Conservation (phyloP, 1,140 invertebrate genomes). For the Drepana arcuata region DNA sequence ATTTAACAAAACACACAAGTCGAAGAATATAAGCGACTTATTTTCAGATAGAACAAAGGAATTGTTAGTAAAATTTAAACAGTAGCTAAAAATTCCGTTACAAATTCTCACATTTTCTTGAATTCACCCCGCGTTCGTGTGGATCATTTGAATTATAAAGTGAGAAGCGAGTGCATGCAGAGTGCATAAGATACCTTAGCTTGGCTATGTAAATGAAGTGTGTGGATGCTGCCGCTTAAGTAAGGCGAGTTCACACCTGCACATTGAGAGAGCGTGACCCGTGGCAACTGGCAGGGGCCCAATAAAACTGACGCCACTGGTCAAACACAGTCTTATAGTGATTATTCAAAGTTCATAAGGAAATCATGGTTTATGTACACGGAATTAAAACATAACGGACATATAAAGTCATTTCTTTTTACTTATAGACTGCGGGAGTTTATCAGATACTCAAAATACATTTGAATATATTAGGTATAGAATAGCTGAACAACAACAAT, state of each 20-base stretch:
- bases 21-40: no score
- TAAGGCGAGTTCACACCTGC: conserved; percentile 29
- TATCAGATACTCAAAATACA: no score
- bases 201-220: conserved; percentile 56
- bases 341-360: no score
- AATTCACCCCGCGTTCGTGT: conserved; percentile 38
- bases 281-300: conserved; percentile 3
- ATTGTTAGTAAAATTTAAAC: conserved; percentile 16
- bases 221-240: conserved; percentile 26
- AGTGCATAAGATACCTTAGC: conserved; percentile 55
- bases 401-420: no score
- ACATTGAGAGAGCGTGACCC: conserved; percentile 2
- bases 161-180: conserved; percentile 55
- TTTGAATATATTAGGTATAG: no score
- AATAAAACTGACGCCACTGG: conserved; percentile 3
- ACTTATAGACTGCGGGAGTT: no score
- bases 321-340: no score
- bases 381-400: no score
- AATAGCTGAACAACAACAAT: no score
- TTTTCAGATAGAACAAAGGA: no score
- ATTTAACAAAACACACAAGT: no score
- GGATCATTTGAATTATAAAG: conserved; percentile 67
- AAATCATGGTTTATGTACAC: conserved; percentile 1
- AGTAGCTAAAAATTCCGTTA: conserved; percentile 52
- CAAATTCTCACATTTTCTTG: conserved; percentile 63